Percentiles rank a stretch among this genome's conserved stretches.
These are phyloP conservation scores for Pseudomyrmex sp. DNA, from an alignment of 1,140 invertebrate genomes.

Conservation along the genomic window DNA sequence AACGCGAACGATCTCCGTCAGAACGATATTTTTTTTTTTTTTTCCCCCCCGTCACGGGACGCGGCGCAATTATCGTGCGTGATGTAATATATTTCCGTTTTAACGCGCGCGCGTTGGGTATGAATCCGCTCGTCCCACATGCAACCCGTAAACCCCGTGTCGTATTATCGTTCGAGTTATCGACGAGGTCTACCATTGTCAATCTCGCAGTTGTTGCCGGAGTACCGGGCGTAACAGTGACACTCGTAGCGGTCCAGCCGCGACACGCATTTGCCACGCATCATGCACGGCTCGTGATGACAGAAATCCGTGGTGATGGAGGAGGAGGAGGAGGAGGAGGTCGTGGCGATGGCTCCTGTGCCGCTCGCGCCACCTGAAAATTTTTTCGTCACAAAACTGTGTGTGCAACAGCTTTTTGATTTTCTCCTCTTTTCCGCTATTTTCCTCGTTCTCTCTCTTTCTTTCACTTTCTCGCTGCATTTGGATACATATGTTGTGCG, in stretches of 20 bases:
- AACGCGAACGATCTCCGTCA: not conserved
- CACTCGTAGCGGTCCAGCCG: conserved; percentile 91
- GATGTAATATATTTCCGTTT: conserved; percentile 31
- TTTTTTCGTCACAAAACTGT: conserved; percentile 70
- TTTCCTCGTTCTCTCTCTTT: not conserved
- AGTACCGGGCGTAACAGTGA: conserved; percentile 91
- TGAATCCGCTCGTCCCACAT: conserved; percentile 35
- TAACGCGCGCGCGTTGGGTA: conserved; percentile 33
- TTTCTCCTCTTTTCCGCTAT: not conserved
- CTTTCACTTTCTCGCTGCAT: not conserved
- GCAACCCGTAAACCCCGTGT: conserved; percentile 29
- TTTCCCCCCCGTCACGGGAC: not conserved
- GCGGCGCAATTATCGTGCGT: not conserved
- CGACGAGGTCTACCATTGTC: conserved; percentile 87
- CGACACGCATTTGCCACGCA: conserved; percentile 91
- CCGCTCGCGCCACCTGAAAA: conserved; percentile 81
- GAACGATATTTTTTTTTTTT: not conserved
- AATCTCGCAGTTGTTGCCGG: conserved; percentile 93
- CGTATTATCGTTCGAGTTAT: conserved; percentile 32
- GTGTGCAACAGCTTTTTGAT: conserved; percentile 66
- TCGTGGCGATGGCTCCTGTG: conserved; percentile 62
- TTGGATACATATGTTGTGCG: not conserved
- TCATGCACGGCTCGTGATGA: conserved; percentile 92
- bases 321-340: conserved; percentile 76
- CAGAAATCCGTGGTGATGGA: conserved; percentile 88